phyloP scores from a whole-genome alignment of 2,888 invertebrate species.

The Hypolimnas misippus region DNA sequence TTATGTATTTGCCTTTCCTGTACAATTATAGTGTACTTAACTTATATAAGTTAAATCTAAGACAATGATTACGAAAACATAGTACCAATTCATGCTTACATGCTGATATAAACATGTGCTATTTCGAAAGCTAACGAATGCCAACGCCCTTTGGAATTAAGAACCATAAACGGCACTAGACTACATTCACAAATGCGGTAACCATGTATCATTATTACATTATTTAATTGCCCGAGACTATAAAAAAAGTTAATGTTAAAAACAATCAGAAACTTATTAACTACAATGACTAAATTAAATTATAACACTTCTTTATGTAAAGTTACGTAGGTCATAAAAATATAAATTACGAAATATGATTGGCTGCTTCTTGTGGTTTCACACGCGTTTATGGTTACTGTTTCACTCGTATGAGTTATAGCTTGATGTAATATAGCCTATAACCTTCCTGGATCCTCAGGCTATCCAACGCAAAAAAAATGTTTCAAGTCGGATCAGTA shows the following conservation, averaged over 20 bases:
- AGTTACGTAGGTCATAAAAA: no score
- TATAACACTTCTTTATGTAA: no score
- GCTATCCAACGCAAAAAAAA: no score
- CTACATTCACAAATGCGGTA: constrained; percentile 22
- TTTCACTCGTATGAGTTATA: no score
- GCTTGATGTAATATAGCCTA: no score
- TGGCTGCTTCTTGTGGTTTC: no score
- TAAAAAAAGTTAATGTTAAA: neutral
- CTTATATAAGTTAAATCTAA: constrained; percentile 18
- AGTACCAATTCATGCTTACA: constrained; percentile 24
- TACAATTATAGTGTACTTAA: neutral
- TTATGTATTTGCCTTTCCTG: neutral
- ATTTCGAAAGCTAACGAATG: constrained; percentile 48
- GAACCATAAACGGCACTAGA: constrained; percentile 27
- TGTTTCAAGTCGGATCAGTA: no score
- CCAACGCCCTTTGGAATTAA: constrained; percentile 52
- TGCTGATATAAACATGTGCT: constrained; percentile 42
- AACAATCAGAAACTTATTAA: no score
- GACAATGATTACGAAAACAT: constrained; percentile 27
- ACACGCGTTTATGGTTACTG: no score
- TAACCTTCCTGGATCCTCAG: no score
- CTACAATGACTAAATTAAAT: no score
- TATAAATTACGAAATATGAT: no score
- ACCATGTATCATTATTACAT: neutral
- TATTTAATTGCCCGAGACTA: neutral